Evolutionary conservation across 2,113 vertebrate genomes (phyloP).

Genomic region (Thermophis baileyi): DNA sequence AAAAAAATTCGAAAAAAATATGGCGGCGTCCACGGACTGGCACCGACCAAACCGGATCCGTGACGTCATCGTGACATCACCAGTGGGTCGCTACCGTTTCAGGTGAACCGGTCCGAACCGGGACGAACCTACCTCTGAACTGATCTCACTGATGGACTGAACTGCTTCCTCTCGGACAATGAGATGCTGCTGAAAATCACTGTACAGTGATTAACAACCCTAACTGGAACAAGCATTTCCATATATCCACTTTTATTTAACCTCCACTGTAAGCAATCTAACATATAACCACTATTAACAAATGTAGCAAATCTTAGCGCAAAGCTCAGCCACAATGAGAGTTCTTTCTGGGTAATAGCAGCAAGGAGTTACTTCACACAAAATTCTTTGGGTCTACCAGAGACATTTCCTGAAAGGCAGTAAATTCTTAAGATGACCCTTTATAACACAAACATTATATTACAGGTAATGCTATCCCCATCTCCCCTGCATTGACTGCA

Average conservation of each 20-base stretch:
- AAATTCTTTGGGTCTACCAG: not conserved
- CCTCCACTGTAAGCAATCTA: not conserved
- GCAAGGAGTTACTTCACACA: not conserved
- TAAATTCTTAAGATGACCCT: not conserved
- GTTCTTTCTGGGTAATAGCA: not conserved
- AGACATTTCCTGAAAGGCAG: not conserved
- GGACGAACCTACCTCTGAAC: too few relatives aligned
- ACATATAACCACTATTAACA: not conserved
- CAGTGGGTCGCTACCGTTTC: too few relatives aligned
- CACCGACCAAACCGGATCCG: too few relatives aligned
- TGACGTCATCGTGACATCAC: too few relatives aligned
- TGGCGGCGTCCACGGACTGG: too few relatives aligned
- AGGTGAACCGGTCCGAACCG: too few relatives aligned
- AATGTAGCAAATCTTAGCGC: not conserved
- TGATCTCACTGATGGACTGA: not conserved
- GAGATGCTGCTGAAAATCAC: not conserved
- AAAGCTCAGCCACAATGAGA: not conserved
- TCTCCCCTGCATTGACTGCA: not conserved
- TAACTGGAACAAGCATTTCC: not conserved
- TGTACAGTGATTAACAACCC: not conserved
- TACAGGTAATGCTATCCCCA: not conserved
- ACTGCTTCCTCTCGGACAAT: not conserved
- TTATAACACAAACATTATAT: not conserved
- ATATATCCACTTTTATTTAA: not conserved
- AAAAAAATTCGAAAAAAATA: too few relatives aligned